phyloP scores from a whole-genome alignment of 1,140 invertebrate species.

The Armadillidium nasatum region DNA sequence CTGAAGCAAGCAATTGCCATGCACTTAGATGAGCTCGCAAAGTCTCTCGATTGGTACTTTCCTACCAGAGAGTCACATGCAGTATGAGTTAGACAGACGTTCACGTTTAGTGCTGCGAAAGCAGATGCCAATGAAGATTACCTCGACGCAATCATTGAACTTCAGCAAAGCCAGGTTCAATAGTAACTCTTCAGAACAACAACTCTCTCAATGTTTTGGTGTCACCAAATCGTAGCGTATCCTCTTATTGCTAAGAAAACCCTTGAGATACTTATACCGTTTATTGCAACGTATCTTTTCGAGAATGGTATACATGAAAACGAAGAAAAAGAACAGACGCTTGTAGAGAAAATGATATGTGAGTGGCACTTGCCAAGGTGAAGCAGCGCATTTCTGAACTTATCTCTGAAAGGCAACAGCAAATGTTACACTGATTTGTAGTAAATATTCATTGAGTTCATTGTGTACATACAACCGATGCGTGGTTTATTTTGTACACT shows the following conservation, averaged over 20 bases:
- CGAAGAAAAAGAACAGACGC: constrained; percentile 1
- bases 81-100: neutral
- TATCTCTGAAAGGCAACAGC: constrained; percentile 18
- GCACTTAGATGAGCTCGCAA: constrained; percentile 29
- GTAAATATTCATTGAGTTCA: constrained; percentile 20
- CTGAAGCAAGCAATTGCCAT: constrained; percentile 32
- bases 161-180: too few species aligned
- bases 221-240: constrained; percentile 14
- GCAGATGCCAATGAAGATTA: too few species aligned
- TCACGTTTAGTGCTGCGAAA: too few species aligned
- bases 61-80: too few species aligned
- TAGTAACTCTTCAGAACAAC: neutral
- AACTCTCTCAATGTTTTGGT: constrained; percentile 19
- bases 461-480: too few species aligned
- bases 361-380: constrained; percentile 28
- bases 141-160: too few species aligned
- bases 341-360: constrained; percentile 23
- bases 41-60: constrained; percentile 26
- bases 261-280: constrained; percentile 23
- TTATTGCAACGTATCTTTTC: constrained; percentile 1
- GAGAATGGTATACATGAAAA: too few species aligned
- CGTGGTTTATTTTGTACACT: too few species aligned
- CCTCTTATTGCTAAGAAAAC: constrained; percentile 17
- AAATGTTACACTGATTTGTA: neutral
- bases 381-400: constrained; percentile 7